These are phyloP conservation scores for Actias luna DNA, from an alignment of 2,888 invertebrate genomes.

Conservation along the genomic window DNA sequence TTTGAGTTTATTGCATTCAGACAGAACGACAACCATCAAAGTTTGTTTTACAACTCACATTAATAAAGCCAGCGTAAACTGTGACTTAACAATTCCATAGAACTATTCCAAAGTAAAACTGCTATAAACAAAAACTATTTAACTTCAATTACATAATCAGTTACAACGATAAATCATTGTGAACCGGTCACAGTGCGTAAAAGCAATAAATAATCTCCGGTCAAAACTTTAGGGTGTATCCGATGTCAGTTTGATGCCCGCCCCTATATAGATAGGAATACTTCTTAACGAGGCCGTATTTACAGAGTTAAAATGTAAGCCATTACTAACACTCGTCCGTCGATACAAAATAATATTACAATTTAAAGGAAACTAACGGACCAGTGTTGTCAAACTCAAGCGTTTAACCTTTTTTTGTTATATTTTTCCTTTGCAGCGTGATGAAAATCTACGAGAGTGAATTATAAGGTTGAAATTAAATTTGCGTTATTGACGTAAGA, in stretches of 20 bases:
- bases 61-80: neutral
- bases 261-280: too few relatives aligned
- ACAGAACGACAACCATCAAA: too few relatives aligned
- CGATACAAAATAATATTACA: conserved; percentile 5
- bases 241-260: conserved; percentile 1
- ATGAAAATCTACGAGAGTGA: too few relatives aligned
- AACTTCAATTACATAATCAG: neutral
- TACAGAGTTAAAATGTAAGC: neutral
- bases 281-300: neutral
- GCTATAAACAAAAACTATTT: too few relatives aligned
- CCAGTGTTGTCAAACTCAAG: neutral
- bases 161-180: neutral
- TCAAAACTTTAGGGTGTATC: conserved; percentile 1
- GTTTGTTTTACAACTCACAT: too few relatives aligned
- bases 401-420: neutral
- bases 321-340: neutral
- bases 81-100: too few relatives aligned
- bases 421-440: too few relatives aligned
- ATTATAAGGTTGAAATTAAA: too few relatives aligned
- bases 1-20: too few relatives aligned
- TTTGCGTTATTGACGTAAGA: too few relatives aligned
- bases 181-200: neutral
- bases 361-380: neutral
- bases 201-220: conserved; percentile 3
- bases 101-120: too few relatives aligned